Base-by-base conservation (phyloP, 2,797 vertebrate genomes). In the Synaphobranchus kaupii region DNA sequence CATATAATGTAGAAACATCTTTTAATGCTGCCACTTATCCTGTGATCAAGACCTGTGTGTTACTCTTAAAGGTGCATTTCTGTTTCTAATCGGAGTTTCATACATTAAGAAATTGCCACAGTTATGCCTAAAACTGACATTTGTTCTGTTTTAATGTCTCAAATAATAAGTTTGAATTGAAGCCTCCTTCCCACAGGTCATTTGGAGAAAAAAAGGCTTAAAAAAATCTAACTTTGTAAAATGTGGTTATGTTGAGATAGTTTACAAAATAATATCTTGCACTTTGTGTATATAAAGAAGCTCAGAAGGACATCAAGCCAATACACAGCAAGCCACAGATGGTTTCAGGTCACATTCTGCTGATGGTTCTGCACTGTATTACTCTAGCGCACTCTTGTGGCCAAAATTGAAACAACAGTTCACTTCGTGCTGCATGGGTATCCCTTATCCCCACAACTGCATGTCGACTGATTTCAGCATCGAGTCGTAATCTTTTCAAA, bases 311-410 rank as follows among this genome's bases (percentile, higher is more conserved):
- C 90, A 89, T 31, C 89, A 88, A 91, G 85, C 56, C 60, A 88
- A 90, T 89, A 58, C 84, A 87, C 13, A 63, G 88, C 87, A 90
- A 56, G 22, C 34, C 28, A 54, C 71, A 89, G 4, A 80, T 84
- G 44, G 54, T 81, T 39, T 80, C 44, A 90, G 85, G 63, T 85
- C 85, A 13, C 22, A 48, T 86, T 31, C 80, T 10, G 9, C 25
- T 56, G 8, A 13, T 83, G 20, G 9, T 44, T 22, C 63, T 66
- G 56, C 60, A 73, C 12, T 34, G 88, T 90, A 90, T 60, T 89
- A 89, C 93, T 94, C 83, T 90, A 90, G 86, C 92, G 89, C 94
- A 89, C 93, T 94, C 96, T 95, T 85, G 90, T 94, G 96, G 92
- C 13, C 25, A 60, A 58, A 28, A 25, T 56, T 85, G n/a, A 15